Evolutionary conservation across 1,140 invertebrate genomes (phyloP).

Genomic region (Orchesella cincta): DNA sequence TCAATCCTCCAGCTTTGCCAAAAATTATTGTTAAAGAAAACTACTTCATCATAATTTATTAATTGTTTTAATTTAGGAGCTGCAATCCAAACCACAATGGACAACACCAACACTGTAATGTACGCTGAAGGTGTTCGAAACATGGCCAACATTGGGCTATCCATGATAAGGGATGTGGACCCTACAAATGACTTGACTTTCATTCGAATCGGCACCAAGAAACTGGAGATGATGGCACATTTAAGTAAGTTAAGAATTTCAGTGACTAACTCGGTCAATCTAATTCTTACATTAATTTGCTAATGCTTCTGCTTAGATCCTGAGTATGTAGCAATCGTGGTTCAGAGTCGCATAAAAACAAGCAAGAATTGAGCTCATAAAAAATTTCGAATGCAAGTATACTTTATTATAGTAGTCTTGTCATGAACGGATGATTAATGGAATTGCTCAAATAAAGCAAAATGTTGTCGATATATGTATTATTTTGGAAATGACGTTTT

Average conservation of each 20-base stretch:
- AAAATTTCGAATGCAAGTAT: too few relatives aligned
- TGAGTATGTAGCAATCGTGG: constrained; percentile 15
- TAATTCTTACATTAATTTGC: not conserved
- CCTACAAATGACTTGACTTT: constrained; percentile 18
- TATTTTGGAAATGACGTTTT: too few relatives aligned
- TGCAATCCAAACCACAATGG: constrained; percentile 30
- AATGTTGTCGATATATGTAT: too few relatives aligned
- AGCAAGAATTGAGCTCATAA: not conserved
- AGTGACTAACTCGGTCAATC: not conserved
- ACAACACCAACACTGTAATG: constrained; percentile 28
- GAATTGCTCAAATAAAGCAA: too few relatives aligned
- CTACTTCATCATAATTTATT: not conserved
- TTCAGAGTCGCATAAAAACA: constrained; percentile 12
- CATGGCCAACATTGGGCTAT: not conserved
- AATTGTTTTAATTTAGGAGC: not conserved
- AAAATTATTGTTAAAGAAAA: too few relatives aligned
- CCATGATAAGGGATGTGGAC: constrained; percentile 25
- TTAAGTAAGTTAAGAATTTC: not conserved
- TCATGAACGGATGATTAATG: too few relatives aligned
- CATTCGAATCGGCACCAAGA: constrained; percentile 22
- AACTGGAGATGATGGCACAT: constrained; percentile 23
- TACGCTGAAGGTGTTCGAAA: constrained; percentile 27
- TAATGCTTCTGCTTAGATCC: not conserved
- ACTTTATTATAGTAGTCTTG: too few relatives aligned
- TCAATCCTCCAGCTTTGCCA: too few relatives aligned